Conservation (phyloP, 2,888 invertebrate species). For the Flabesymbios commensalis region DNA sequence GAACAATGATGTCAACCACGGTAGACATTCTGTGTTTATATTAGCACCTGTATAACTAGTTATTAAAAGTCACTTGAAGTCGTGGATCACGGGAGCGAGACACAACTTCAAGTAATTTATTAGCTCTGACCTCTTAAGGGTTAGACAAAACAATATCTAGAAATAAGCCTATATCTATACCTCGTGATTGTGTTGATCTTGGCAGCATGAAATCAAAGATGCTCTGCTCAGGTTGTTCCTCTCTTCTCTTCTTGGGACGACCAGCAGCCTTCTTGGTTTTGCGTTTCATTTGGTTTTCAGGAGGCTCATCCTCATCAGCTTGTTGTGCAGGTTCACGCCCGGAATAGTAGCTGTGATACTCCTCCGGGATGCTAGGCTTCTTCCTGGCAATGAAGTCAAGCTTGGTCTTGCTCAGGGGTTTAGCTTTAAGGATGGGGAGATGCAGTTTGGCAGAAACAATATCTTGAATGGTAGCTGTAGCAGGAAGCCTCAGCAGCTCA, state of each 20-base stretch:
- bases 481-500: not conserved
- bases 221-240: not conserved
- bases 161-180: no score
- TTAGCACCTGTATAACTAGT: no score
- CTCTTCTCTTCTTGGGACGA: slow-evolving; percentile 2
- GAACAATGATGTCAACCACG: no score
- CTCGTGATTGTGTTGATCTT: no score
- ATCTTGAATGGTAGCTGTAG: not conserved
- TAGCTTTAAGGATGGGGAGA: not conserved
- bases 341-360: not conserved
- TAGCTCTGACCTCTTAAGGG: no score
- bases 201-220: not conserved
- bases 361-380: not conserved
- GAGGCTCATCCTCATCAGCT: not conserved
- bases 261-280: not conserved
- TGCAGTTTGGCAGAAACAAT: not conserved
- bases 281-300: not conserved
- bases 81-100: no score
- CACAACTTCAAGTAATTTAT: no score
- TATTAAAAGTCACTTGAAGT: no score
- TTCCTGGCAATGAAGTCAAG: not conserved
- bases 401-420: not conserved
- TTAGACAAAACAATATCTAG: no score
- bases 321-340: not conserved
- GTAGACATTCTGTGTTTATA: no score